These are phyloP conservation scores for Fragum sueziense DNA, from an alignment of 2,888 invertebrate species.

Conservation along the genomic window DNA sequence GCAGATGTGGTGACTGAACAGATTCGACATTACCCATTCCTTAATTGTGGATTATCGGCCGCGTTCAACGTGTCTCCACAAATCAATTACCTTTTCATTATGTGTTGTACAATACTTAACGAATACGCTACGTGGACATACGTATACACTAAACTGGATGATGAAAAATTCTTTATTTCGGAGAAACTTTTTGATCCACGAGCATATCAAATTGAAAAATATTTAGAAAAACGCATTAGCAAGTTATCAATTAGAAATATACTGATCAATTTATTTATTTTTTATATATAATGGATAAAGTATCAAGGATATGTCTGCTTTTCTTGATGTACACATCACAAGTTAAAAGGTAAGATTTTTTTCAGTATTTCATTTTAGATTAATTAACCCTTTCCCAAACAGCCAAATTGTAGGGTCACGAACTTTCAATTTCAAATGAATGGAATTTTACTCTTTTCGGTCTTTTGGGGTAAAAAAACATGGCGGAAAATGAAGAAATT, in stretches of 20 bases:
- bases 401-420: too few relatives aligned
- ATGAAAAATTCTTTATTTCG: not conserved
- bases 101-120: not conserved
- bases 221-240: too few relatives aligned
- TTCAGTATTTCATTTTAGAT: not conserved
- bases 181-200: not conserved
- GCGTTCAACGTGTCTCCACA: slow-evolving; percentile 1
- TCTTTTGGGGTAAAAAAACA: too few relatives aligned
- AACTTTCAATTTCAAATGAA: too few relatives aligned
- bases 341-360: not conserved
- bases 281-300: not conserved
- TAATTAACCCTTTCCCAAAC: too few relatives aligned
- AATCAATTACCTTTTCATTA: slow-evolving; percentile 8
- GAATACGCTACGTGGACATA: slow-evolving; percentile 15
- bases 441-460: too few relatives aligned
- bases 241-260: too few relatives aligned
- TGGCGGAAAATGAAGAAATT: too few relatives aligned
- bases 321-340: not conserved
- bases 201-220: not conserved
- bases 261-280: too few relatives aligned
- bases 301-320: not conserved
- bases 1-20: too few relatives aligned
- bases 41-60: too few relatives aligned
- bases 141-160: not conserved
- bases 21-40: too few relatives aligned